Evolutionary conservation across 2,888 invertebrate genomes (phyloP).

Genomic region (Eupeodes latifasciatus): DNA sequence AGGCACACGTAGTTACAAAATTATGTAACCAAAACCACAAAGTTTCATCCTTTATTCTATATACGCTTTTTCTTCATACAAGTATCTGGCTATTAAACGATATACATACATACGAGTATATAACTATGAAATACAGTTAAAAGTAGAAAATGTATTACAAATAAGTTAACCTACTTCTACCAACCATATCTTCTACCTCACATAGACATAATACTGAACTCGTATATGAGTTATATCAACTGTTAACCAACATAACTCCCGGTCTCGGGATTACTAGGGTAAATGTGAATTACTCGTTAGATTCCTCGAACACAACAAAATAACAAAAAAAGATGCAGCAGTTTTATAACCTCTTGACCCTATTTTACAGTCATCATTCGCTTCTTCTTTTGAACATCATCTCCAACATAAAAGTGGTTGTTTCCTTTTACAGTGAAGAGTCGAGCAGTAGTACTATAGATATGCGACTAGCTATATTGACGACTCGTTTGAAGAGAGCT

Average conservation of each 20-base stretch:
- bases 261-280: constrained; percentile 29
- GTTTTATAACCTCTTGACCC: constrained; percentile 72
- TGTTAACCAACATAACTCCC: constrained; percentile 26
- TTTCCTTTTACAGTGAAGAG: constrained; percentile 51
- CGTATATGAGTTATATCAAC: not conserved
- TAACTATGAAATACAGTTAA: constrained; percentile 11
- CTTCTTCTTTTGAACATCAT: constrained; percentile 23
- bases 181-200: constrained; percentile 21
- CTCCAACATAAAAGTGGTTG: constrained; percentile 19
- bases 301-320: constrained; percentile 54
- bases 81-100: no score
- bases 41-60: constrained; percentile 22
- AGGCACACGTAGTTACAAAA: not conserved
- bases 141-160: constrained; percentile 23
- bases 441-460: not conserved
- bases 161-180: constrained; percentile 40
- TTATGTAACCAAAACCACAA: constrained; percentile 7
- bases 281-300: constrained; percentile 68
- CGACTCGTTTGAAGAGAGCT: constrained; percentile 36
- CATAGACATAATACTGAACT: not conserved
- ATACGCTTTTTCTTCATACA: no score
- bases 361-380: constrained; percentile 57
- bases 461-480: not conserved
- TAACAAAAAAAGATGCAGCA: constrained; percentile 39
- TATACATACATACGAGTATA: constrained; percentile 24